Percentiles rank a stretch among this genome's conserved stretches.
Conservation (phyloP, 2,888 invertebrate species). For the Portevinia maculata region DNA sequence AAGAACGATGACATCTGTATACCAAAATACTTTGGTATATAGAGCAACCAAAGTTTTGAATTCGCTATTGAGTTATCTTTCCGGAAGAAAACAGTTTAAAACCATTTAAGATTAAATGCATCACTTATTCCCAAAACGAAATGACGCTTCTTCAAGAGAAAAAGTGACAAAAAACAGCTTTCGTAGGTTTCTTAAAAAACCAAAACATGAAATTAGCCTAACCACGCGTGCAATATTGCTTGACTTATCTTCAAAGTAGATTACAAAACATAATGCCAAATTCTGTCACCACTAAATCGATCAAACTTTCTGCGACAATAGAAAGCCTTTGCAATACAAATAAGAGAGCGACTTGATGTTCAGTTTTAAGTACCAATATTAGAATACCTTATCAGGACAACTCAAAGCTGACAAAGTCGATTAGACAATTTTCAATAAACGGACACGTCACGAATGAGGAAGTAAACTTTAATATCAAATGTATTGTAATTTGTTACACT, state of each 20-base stretch:
- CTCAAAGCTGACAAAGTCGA: constrained; percentile 3
- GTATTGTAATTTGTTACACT: constrained; percentile 78
- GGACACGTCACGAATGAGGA: constrained; percentile 47
- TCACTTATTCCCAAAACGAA: no score
- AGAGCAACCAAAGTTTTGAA: no score
- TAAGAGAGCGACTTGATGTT: not conserved
- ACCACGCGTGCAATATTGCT: not conserved
- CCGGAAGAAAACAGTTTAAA: no score
- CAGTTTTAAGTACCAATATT: not conserved
- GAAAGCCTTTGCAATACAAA: not conserved
- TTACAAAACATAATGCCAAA: no score
- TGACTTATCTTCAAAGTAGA: constrained; percentile 37
- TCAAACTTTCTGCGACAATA: not conserved
- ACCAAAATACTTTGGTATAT: no score
- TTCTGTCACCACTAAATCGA: constrained; percentile 9
- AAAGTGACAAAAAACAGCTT: no score
- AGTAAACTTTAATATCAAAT: not conserved
- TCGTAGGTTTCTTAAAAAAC: no score
- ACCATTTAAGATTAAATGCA: no score
- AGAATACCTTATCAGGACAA: constrained; percentile 25
- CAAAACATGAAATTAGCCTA: no score
- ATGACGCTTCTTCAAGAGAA: no score
- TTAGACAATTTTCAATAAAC: not conserved
- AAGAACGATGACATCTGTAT: no score
- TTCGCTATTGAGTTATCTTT: no score